Evolutionary conservation across 2,888 invertebrate genomes (phyloP), one percentile per base, ranked within the genome.

Genomic region (Cistogaster globosa): DNA sequence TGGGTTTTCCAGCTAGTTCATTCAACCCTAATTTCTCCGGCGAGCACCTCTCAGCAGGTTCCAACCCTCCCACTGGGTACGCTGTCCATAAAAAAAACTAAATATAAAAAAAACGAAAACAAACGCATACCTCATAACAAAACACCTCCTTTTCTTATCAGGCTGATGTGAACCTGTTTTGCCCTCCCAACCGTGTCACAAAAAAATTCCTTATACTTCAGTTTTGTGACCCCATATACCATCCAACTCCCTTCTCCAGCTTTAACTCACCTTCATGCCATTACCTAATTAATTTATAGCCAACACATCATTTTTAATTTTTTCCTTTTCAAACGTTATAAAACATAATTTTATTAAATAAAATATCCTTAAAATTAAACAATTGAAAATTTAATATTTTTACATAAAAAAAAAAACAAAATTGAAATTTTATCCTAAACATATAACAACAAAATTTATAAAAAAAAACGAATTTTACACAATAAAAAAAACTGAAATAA

Each of bases 21-120:
- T 53, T 53, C 1, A 11, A 45, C 18, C 20, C 26, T 26, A 26
- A 26, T n/a, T 26, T 26, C 26, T 2, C 2, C 32, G 55, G 55
- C 18, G 5, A 22, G 12, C 55, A 22, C 22, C 12, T 55, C 55
- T 55, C 55, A 55, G 18, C 11, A 18, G 55, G 55, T 55, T 20
- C 55, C 22, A 55, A 22, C 55, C 55, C 55, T 22, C 22, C 18
- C 55, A 55, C 22, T 55, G 22, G 22, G 55, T 55, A 55, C 55
- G 22, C 22, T 55, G 22, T 6, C 3, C 55, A 55, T 55, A 55
- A 55, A 55, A 20, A 45, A 45, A n/a, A n/a, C n/a, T 5, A 0
- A 48, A n/a, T 6, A n/a, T 0, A 48, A 7, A 16, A n/a, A 7
- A 48, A 48, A 48, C 16, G 1, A 6, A 16, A 48, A n/a, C 48